These are phyloP conservation scores for Hydrolagus affinis DNA, from an alignment of 2,113 vertebrate species.

Conservation along the genomic window DNA sequence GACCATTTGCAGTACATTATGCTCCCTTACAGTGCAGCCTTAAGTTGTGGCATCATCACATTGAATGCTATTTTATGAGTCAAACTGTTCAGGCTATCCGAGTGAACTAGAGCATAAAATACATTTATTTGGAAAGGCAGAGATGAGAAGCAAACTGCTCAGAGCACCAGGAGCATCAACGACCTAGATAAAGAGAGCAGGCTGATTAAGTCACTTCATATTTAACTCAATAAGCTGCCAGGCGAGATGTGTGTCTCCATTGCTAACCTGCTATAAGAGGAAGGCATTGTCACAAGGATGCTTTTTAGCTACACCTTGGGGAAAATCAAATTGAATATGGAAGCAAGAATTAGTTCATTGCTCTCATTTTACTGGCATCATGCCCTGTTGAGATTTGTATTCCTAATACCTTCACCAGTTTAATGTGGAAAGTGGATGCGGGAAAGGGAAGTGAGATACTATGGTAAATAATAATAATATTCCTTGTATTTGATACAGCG, in stretches of 20 bases:
- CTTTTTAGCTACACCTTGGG: neutral
- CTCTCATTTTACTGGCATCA: neutral
- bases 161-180: slow-evolving; percentile 39
- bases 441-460: neutral
- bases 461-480: no score
- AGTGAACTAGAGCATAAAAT: slow-evolving; percentile 43
- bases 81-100: neutral
- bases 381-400: neutral
- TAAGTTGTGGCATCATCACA: neutral
- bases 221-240: slow-evolving; percentile 38
- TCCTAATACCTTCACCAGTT: neutral
- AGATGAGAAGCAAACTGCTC: slow-evolving; percentile 35
- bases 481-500: no score
- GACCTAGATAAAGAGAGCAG: slow-evolving; percentile 34
- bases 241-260: neutral
- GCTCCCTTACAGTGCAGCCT: neutral
- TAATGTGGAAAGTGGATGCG: neutral
- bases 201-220: slow-evolving; percentile 38
- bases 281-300: neutral
- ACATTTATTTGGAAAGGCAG: slow-evolving; percentile 41
- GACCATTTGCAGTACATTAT: neutral
- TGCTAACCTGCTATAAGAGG: neutral
- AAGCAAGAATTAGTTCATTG: neutral
- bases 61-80: neutral
- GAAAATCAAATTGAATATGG: neutral